Evolutionary conservation across 1,140 invertebrate genomes (phyloP), one percentile per base, ranked within the genome.

Genomic region (Kradibia gibbosae): DNA sequence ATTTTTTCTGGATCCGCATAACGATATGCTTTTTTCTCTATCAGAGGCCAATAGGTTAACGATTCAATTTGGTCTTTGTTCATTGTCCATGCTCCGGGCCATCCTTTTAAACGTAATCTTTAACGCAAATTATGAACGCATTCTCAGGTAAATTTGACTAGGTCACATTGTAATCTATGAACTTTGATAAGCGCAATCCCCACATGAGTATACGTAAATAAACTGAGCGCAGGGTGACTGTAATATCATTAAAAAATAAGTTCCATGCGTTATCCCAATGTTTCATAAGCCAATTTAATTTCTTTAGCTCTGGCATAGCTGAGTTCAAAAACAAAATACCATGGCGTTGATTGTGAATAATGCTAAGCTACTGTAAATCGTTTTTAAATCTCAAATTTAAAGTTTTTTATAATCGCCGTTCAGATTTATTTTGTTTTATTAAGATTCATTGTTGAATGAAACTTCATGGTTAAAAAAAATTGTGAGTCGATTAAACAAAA

Each of bases 91-190:
- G 25, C 73, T 55, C 15, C 31, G 45, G 45, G 65, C 39, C 53
- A 50, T 15, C 81, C 25, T 25, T 15, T 1, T 3, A 45, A 25
- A 60, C 74, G 34, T 78, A 81, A 86, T 87, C 83, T 84, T 87
- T 86, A 87, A 83, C 84, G 85, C 84, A 86, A 87, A 87, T 87
- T 86, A 85, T n/a, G 83, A 85, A 86, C 84, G 85, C 85, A 86
- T 86, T 86, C 86, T 80, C 77, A 83, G 86, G 86, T 84, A 84
- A 77, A 78, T 75, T 55, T 62, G 15, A 77, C 36, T 31, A 28
- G 31, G 48, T 34, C 22, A 36, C n/a, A 39, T 65, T 36, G 34
- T 17, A 67, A 48, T 1, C 11, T 10, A 13, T n/a, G 70, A n/a
- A 72, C 70, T 25, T 15, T 62, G 42, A 7, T 15, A 22, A 8